Evolutionary conservation across 2,113 vertebrate genomes (phyloP).

Genomic region (Myotis lucifugus): DNA sequence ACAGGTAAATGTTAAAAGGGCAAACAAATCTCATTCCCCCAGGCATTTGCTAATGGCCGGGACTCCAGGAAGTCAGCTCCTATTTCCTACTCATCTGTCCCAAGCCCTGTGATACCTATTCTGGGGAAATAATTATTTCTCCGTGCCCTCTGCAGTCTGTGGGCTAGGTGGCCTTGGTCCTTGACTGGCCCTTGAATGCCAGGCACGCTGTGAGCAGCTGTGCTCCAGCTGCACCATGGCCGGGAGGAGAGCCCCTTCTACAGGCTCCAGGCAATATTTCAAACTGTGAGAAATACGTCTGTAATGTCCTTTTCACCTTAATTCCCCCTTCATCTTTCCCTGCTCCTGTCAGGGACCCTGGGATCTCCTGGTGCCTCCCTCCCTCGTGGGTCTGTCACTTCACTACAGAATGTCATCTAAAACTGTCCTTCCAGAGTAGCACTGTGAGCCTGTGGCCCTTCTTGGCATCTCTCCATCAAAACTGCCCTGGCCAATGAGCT

Average conservation of each 20-base stretch:
- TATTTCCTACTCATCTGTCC: slow-evolving; percentile 56
- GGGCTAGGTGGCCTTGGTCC: slow-evolving; percentile 34
- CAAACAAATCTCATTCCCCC: slow-evolving; percentile 74
- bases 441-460: neutral
- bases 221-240: neutral
- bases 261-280: slow-evolving; percentile 38
- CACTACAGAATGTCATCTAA: neutral
- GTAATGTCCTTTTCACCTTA: slow-evolving; percentile 28
- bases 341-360: neutral
- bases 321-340: neutral
- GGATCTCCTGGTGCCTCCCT: neutral
- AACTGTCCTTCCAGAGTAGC: neutral
- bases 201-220: slow-evolving; percentile 8
- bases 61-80: slow-evolving; percentile 56
- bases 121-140: slow-evolving; percentile 25
- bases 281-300: slow-evolving; percentile 3
- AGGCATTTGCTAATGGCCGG: slow-evolving; percentile 50
- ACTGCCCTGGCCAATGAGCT: neutral
- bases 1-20: slow-evolving; percentile 78
- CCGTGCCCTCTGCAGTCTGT: slow-evolving; percentile 32
- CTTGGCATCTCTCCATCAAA: neutral
- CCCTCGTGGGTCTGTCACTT: neutral
- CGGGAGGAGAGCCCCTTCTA: neutral
- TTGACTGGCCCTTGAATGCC: neutral
- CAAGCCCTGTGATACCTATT: slow-evolving; percentile 13